These are phyloP conservation scores for Acronicta alni DNA, from an alignment of 2,888 invertebrate genomes.

Conservation along the genomic window DNA sequence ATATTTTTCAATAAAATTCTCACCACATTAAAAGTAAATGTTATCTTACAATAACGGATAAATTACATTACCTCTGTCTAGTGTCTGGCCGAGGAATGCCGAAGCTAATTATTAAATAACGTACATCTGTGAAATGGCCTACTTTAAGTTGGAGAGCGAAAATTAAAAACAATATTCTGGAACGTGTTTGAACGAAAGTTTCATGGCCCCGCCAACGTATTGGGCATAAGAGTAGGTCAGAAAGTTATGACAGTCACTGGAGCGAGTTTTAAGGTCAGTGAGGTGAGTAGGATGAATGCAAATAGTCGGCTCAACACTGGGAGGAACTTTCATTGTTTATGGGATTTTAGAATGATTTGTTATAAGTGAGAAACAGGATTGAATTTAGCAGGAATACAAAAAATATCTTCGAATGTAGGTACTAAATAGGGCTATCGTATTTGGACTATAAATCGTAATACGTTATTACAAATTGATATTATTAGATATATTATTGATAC, in stretches of 20 bases:
- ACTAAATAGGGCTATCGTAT: too few relatives aligned
- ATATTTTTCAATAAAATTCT: too few relatives aligned
- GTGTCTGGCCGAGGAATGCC: too few relatives aligned
- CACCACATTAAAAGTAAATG: too few relatives aligned
- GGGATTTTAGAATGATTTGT: too few relatives aligned
- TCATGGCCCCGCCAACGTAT: neutral
- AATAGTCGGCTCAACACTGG: conserved; percentile 25
- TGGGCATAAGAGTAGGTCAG: conserved; percentile 22
- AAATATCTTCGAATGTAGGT: too few relatives aligned
- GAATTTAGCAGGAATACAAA: too few relatives aligned
- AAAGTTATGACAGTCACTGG: conserved; percentile 38
- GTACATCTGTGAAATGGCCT: neutral
- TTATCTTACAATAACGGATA: too few relatives aligned
- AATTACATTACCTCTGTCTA: neutral
- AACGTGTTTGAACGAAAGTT: conserved; percentile 31
- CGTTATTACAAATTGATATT: too few relatives aligned
- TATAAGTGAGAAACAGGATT: too few relatives aligned
- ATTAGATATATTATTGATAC: too few relatives aligned
- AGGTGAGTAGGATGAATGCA: conserved; percentile 25
- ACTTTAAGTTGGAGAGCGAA: neutral
- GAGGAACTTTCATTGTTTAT: conserved; percentile 1
- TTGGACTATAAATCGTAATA: too few relatives aligned
- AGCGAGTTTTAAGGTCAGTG: conserved; percentile 38
- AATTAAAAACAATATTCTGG: conserved; percentile 10
- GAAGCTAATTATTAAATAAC: neutral